Percentiles rank a stretch among this genome's conserved stretches.
These are phyloP conservation scores for Drosophila tani DNA, from an alignment of 1,140 invertebrate species.

Conservation along the genomic window DNA sequence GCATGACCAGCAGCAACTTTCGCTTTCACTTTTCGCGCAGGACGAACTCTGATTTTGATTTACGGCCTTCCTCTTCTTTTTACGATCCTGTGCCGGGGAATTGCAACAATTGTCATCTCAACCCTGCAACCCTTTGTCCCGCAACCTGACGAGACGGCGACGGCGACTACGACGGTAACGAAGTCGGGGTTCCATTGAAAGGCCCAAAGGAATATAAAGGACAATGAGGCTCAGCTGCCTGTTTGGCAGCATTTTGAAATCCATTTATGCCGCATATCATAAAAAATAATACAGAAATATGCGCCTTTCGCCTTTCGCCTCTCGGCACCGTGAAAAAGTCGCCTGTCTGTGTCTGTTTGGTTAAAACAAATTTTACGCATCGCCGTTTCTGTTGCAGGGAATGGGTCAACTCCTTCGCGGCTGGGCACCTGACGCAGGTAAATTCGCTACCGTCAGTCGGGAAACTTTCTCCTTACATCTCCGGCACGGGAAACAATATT, in stretches of 20 bases:
- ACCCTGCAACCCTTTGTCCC: conserved; percentile 69
- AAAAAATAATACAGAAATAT: conserved; percentile 65
- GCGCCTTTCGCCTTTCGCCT: conserved; percentile 28
- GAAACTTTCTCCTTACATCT: conserved; percentile 32
- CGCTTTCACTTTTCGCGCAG: conserved; percentile 62
- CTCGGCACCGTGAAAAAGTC: conserved; percentile 52
- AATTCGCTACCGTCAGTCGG: conserved; percentile 24
- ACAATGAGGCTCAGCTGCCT: conserved; percentile 73
- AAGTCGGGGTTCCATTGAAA: conserved; percentile 66
- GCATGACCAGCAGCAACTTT: conserved; percentile 25
- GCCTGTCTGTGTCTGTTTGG: conserved; percentile 63
- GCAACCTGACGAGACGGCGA: conserved; percentile 64
- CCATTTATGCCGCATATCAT: conserved; percentile 81
- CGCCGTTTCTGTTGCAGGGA: conserved; percentile 27
- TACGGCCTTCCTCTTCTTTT: conserved; percentile 55
- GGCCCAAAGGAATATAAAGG: conserved; percentile 32
- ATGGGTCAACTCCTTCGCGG: conserved; percentile 66
- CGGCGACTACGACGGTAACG: conserved; percentile 22
- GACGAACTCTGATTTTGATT: conserved; percentile 69
- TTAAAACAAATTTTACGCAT: conserved; percentile 71
- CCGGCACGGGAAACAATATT: background rate
- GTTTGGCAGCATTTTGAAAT: conserved; percentile 77
- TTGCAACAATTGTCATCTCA: conserved; percentile 76
- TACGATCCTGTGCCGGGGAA: conserved; percentile 61
- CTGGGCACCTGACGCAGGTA: conserved; percentile 70